Percentiles rank a stretch among this genome's conserved stretches.
Conservation (phyloP, 2,888 invertebrate species). For the Ditula angustiorana region DNA sequence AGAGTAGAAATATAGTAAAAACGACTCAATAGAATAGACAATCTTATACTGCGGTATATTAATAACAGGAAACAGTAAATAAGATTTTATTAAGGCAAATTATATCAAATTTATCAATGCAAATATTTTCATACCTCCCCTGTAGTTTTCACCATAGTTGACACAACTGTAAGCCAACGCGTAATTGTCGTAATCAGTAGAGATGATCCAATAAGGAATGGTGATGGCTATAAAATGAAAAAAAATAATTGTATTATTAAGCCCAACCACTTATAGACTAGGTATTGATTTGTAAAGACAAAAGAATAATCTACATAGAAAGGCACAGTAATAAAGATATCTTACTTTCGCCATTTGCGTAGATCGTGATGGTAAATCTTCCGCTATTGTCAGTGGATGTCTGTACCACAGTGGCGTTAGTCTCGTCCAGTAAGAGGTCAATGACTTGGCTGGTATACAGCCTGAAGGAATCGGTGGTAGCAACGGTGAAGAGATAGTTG, state of each 20-base stretch:
- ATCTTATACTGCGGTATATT: too few species aligned
- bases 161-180: constrained; percentile 87
- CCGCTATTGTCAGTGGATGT: constrained; percentile 26
- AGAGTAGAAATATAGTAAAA: too few species aligned
- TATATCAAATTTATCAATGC: too few species aligned
- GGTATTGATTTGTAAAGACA: too few species aligned
- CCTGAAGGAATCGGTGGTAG: constrained; percentile 6
- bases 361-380: constrained; percentile 26
- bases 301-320: background rate
- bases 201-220: constrained; percentile 63
- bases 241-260: constrained; percentile 7
- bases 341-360: constrained; percentile 17
- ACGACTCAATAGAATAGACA: too few species aligned
- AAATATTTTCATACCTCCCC: constrained; percentile 55
- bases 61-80: too few species aligned
- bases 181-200: constrained; percentile 86
- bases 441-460: constrained; percentile 29
- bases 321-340: background rate
- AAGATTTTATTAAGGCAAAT: too few species aligned
- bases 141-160: constrained; percentile 67
- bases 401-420: constrained; percentile 27
- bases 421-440: constrained; percentile 15
- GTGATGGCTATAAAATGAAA: constrained; percentile 49
- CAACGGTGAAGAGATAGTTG: constrained; percentile 36
- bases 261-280: too few species aligned